Evolutionary conservation across 1,140 invertebrate species (phyloP).

Genomic region (Caenorhabditis inopinata): DNA sequence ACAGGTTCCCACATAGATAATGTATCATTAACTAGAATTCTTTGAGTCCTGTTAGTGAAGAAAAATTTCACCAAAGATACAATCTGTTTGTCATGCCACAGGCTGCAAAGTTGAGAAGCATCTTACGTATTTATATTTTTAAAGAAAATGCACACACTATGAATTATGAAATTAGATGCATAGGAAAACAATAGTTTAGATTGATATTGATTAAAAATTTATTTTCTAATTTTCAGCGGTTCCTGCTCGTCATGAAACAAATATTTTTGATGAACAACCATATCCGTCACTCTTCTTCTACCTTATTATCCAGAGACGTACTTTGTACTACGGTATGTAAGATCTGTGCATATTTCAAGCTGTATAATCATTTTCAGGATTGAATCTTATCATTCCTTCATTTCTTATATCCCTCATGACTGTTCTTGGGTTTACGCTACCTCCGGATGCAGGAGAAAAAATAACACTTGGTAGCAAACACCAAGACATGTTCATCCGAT

Average conservation of each 20-base stretch:
- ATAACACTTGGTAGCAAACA: slow-evolving; percentile 79
- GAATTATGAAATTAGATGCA: too few species aligned
- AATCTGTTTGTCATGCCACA: too few species aligned
- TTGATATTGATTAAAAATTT: too few species aligned
- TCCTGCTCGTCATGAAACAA: slow-evolving; percentile 47
- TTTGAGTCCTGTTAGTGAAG: too few species aligned
- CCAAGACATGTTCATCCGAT: background rate
- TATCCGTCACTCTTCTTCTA: slow-evolving; percentile 85
- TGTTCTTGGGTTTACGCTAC: slow-evolving; percentile 92
- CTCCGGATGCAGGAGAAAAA: slow-evolving; percentile 98
- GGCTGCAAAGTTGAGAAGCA: too few species aligned
- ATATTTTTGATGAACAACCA: slow-evolving; percentile 46
- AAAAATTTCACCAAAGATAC: too few species aligned
- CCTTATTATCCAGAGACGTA: slow-evolving; percentile 92
- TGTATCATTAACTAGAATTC: too few species aligned
- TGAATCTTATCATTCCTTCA: slow-evolving; percentile 97
- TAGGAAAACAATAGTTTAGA: too few species aligned
- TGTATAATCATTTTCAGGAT: slow-evolving; percentile 66
- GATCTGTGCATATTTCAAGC: background rate
- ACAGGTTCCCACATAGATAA: too few species aligned
- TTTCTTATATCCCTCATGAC: slow-evolving; percentile 98
- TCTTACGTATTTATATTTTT: too few species aligned
- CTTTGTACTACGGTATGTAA: slow-evolving; percentile 87
- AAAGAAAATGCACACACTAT: too few species aligned
- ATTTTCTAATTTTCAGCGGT: slow-evolving; percentile 33